A percentile compares a stretch with the other conserved stretches of the same genome.
Evolutionary conservation across 2,113 vertebrate species (phyloP).

Genomic region (Stomatorhinus ivindoensis): DNA sequence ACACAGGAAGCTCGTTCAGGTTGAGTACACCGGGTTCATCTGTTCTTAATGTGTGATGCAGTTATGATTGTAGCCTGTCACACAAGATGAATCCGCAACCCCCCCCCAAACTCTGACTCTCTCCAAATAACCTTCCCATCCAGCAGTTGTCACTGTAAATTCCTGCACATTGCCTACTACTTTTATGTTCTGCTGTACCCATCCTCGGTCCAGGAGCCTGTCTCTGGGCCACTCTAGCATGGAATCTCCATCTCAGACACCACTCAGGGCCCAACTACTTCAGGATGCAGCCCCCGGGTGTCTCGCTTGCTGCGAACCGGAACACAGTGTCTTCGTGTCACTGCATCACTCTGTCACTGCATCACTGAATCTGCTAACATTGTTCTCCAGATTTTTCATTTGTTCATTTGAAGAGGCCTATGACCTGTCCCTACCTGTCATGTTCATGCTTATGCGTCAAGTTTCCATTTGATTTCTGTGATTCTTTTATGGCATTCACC

Average conservation of each 20-base stretch:
- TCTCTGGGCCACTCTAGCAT: background rate
- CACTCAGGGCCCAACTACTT: background rate
- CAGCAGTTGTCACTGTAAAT: background rate
- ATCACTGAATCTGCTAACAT: background rate
- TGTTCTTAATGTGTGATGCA: background rate
- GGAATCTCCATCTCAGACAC: background rate
- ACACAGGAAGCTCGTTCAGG: background rate
- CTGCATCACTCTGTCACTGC: background rate
- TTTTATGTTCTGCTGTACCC: background rate
- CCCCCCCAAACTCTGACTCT: background rate
- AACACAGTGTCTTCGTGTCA: background rate
- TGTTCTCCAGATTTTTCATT: background rate
- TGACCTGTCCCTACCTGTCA: background rate
- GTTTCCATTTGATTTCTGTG: background rate
- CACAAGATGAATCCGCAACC: background rate
- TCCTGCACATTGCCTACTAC: background rate
- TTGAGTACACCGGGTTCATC: background rate
- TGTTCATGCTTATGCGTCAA: background rate
- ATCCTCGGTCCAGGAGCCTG: background rate
- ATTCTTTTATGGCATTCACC: background rate
- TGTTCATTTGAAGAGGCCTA: background rate
- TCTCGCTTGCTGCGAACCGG: background rate
- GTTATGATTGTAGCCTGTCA: background rate
- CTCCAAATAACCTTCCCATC: background rate
- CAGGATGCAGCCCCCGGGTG: background rate